A percentile compares a stretch with the other conserved stretches of the same genome.
Evolutionary conservation across 2,888 invertebrate genomes (phyloP).

Genomic region (Sipha maydis): DNA sequence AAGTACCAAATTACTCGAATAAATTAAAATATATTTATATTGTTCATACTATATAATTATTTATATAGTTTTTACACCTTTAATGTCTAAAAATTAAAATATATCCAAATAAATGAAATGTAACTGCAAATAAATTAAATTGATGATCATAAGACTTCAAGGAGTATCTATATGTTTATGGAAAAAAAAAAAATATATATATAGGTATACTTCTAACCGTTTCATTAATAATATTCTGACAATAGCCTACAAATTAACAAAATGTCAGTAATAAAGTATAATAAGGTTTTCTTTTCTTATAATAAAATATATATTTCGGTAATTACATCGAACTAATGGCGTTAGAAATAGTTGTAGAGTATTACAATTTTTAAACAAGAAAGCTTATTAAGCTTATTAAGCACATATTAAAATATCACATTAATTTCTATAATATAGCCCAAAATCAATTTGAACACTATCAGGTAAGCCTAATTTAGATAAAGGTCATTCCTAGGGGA

Average conservation of each 20-base stretch:
- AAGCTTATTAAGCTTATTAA: neutral
- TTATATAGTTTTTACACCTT: no score
- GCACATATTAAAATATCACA: slow-evolving; percentile 32
- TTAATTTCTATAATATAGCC: neutral
- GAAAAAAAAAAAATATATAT: no score
- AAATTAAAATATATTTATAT: no score
- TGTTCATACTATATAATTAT: no score
- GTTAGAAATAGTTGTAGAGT: no score
- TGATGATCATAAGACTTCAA: no score
- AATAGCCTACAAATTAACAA: neutral
- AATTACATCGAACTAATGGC: no score
- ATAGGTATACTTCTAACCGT: neutral
- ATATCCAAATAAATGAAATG: no score
- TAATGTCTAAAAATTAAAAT: no score
- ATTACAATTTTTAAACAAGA: slow-evolving; percentile 6
- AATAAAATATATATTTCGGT: neutral
- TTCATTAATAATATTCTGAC: slow-evolving; percentile 23
- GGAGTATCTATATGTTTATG: no score
- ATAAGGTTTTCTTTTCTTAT: neutral
- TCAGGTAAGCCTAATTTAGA: slow-evolving; percentile 52
- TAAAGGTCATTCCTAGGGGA: slow-evolving; percentile 48
- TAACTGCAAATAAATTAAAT: no score
- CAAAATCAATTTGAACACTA: slow-evolving; percentile 55
- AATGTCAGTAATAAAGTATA: slow-evolving; percentile 3
- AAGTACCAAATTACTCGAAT: no score